Conservation (phyloP, 1,140 invertebrate genomes). For the Drosophila ironensis region DNA sequence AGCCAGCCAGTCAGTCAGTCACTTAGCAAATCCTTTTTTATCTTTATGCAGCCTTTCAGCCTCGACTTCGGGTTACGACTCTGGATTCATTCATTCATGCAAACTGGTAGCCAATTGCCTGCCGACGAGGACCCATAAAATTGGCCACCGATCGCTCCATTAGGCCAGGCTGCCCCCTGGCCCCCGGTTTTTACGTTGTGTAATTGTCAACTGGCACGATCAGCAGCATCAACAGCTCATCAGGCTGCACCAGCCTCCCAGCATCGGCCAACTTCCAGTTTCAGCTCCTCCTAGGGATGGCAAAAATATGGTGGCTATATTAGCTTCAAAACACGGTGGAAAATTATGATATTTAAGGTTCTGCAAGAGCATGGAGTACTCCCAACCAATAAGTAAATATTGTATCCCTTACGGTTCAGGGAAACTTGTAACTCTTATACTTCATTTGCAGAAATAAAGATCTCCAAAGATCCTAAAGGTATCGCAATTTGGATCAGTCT, state of each 20-base stretch:
- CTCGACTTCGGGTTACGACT: constrained; percentile 1
- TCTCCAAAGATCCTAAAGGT: too few species aligned
- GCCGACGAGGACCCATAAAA: constrained; percentile 57
- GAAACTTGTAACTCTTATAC: too few species aligned
- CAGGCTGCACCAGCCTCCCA: constrained; percentile 34
- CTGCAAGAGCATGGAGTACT: neutral
- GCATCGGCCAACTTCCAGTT: constrained; percentile 5
- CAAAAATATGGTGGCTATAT: neutral
- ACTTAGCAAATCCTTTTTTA: constrained; percentile 70
- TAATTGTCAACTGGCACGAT: constrained; percentile 79
- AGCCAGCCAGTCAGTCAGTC: constrained; percentile 13
- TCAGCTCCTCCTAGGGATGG: neutral
- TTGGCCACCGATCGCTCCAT: constrained; percentile 73
- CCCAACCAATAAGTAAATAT: too few species aligned
- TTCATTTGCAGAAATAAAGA: too few species aligned
- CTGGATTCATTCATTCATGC: constrained; percentile 61
- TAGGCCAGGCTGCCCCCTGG: constrained; percentile 31
- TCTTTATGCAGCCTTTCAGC: constrained; percentile 51
- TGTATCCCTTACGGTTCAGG: too few species aligned
- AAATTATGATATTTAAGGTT: neutral
- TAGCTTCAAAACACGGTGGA: neutral
- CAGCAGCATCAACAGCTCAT: constrained; percentile 75
- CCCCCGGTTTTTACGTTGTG: constrained; percentile 38
- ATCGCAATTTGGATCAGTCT: too few species aligned
- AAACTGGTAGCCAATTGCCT: constrained; percentile 66